phyloP scores from a whole-genome alignment of 2,113 vertebrate genomes.

The Lophochroa leadbeateri region DNA sequence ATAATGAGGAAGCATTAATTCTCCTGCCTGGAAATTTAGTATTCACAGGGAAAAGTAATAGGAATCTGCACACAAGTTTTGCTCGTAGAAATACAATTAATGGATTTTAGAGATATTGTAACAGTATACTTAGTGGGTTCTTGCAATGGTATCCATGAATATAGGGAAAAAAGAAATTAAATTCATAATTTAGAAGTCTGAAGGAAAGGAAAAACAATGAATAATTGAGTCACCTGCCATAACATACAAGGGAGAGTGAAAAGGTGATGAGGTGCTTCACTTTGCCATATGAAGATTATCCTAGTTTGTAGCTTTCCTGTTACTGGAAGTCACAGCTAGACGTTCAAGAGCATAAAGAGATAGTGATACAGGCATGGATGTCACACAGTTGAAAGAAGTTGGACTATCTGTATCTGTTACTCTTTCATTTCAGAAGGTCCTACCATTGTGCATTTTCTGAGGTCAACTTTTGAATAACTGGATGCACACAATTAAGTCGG shows the following conservation, averaged over 20 bases:
- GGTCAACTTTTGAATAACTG: background rate
- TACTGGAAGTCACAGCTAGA: background rate
- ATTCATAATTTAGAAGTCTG: background rate
- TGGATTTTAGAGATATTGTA: background rate
- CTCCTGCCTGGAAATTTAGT: background rate
- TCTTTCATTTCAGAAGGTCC: background rate
- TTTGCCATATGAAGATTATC: background rate
- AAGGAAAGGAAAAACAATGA: background rate
- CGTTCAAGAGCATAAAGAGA: background rate
- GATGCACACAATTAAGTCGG: background rate
- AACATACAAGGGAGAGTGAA: background rate
- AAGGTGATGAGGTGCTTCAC: background rate
- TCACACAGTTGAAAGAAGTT: rapidly evolving
- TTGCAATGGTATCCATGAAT: background rate
- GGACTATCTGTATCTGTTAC: background rate
- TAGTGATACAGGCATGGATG: rapidly evolving
- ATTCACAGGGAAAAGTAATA: background rate
- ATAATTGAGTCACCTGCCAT: background rate
- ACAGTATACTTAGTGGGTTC: rapidly evolving
- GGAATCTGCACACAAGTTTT: background rate
- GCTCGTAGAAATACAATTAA: background rate
- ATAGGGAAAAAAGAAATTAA: background rate
- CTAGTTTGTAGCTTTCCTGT: background rate
- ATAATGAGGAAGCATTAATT: background rate
- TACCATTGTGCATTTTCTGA: background rate